Conservation (phyloP, 2,888 invertebrate genomes). For the Trimorus sp. region DNA sequence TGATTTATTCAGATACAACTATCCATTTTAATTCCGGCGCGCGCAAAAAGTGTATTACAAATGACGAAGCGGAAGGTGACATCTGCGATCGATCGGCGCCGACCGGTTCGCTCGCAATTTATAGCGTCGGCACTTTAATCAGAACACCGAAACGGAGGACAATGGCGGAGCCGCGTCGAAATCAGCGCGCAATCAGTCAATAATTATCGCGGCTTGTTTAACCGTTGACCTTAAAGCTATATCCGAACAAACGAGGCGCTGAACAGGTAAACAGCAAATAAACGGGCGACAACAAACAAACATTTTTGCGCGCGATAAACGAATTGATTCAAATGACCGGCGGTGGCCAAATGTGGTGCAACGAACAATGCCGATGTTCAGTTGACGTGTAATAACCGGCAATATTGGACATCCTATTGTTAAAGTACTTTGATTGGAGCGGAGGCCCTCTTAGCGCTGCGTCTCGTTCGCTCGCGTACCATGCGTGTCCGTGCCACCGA, state of each 20-base stretch:
- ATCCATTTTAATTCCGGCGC: too few species aligned
- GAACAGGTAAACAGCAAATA: not conserved
- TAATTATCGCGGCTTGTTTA: too few species aligned
- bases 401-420: conserved; percentile 66
- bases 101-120: not conserved
- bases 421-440: conserved; percentile 59
- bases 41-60: too few species aligned
- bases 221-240: not conserved
- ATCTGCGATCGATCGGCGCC: too few species aligned
- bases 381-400: conserved; percentile 59
- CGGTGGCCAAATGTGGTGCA: conserved; percentile 28
- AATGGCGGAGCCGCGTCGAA: too few species aligned
- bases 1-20: conserved; percentile 32
- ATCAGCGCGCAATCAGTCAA: too few species aligned
- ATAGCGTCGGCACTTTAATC: too few species aligned
- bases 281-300: not conserved
- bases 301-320: conserved; percentile 11
- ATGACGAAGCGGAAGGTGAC: too few species aligned
- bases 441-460: conserved; percentile 45
- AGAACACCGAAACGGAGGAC: too few species aligned
- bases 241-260: not conserved
- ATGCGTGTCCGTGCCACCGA: conserved; percentile 63
- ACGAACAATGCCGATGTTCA: conserved; percentile 51
- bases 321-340: conserved; percentile 31
- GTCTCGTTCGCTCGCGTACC: conserved; percentile 57